These are phyloP conservation scores for Acanthopleura granulata DNA, from an alignment of 2,888 invertebrate species.

Conservation along the genomic window DNA sequence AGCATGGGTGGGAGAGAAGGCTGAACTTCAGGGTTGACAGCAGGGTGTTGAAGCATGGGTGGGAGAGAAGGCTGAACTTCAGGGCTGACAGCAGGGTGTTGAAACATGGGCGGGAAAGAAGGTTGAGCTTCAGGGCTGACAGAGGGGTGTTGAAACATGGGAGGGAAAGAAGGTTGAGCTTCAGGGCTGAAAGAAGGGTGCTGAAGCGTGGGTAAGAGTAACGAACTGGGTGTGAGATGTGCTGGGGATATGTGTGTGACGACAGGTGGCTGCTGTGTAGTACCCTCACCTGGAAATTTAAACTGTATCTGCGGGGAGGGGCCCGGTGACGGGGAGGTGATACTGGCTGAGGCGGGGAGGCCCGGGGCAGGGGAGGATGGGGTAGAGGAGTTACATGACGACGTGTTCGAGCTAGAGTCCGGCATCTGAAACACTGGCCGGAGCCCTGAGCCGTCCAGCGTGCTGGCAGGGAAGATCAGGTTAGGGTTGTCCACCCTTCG, in stretches of 20 bases:
- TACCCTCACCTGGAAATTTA: slow-evolving; percentile 80
- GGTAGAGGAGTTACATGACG: slow-evolving; percentile 96
- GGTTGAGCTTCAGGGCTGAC: no score
- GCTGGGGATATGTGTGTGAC: no score
- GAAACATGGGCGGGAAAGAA: no score
- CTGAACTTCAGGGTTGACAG: no score
- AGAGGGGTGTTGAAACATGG: no score
- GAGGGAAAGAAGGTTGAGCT: no score
- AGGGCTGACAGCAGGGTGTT: no score
- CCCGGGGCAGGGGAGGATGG: slow-evolving; percentile 91
- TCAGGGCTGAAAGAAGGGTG: no score
- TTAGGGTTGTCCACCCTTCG: slow-evolving; percentile 40
- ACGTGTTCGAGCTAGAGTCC: slow-evolving; percentile 85
- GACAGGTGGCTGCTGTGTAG: not conserved
- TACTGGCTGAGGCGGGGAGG: slow-evolving; percentile 70
- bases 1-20: slow-evolving; percentile 1
- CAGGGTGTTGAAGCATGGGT: no score
- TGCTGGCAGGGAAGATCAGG: slow-evolving; percentile 32
- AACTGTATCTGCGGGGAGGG: slow-evolving; percentile 72
- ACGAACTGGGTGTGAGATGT: no score
- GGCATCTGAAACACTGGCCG: slow-evolving; percentile 40
- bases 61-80: no score
- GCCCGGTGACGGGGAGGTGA: slow-evolving; percentile 68
- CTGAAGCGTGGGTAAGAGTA: not conserved
- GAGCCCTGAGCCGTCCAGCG: slow-evolving; percentile 33